Evolutionary conservation across 2,113 vertebrate genomes (phyloP), one percentile per base, ranked within the genome.

Genomic region (Arvicanthis niloticus): DNA sequence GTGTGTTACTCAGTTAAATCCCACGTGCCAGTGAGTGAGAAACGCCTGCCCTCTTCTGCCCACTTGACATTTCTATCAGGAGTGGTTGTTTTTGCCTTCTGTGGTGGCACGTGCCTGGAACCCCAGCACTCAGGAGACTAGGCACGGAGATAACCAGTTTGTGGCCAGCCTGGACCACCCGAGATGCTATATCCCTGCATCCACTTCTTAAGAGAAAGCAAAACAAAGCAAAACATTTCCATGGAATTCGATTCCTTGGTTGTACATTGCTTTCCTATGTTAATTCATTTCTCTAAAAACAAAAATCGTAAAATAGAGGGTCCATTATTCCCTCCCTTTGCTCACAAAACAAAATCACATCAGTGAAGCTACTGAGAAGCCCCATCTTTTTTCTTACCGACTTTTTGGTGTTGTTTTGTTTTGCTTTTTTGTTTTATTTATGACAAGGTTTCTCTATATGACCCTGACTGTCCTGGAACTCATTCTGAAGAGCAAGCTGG

Each of bases 261-360:
- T 94, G 34, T 8, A 2, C 75, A 67, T 15, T 72, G 42, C 34
- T 90, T 93, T 89, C 4, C 1, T 60, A 3, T 85, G 7, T 45
- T 92, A 88, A 91, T 68, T 88, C n/a, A n/a, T 82, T 76, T 51
- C 56, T 88, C 40, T 72, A 92, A 40, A 40, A 82, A 8, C 78
- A 72, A n/a, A 72, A 72, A 34, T 51, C 11, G 48, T 48, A 91
- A 90, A 24, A 17, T 60, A 82, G 40, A 88, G 45, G 53, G 40
- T 51, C 34, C 21, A 31, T 78, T 93, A 60, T 65, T 93, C 89
- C 5, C 11, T 31, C 17, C 19, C 31, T 62, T 73, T 62, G 60
- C 29, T 40, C 15, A 0, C 48, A 53, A 21, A 40, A 29, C 15
- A 60, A 70, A 16, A 56, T 26, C 26, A 76, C 2, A 7, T 17